Percentiles rank a stretch among this genome's conserved stretches.
Conservation (phyloP, 2,113 vertebrate genomes). For the Montifringilla adamsi region DNA sequence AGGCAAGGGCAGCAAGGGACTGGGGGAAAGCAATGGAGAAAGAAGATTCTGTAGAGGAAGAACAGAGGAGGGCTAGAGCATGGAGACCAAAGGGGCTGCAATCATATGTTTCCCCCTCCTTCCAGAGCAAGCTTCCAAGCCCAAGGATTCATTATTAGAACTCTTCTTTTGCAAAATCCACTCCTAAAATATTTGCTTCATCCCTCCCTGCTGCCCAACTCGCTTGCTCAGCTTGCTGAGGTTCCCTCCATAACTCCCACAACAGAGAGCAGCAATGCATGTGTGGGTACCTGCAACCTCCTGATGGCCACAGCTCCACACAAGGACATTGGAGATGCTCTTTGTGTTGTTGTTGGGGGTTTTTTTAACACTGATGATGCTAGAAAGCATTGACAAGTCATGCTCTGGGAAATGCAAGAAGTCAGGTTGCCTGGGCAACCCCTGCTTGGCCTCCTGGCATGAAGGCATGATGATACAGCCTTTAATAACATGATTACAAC, state of each 20-base stretch:
- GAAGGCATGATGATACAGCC: constrained; percentile 22
- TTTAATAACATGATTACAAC: constrained; percentile 44
- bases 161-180: neutral
- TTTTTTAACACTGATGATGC: neutral
- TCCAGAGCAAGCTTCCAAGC: neutral
- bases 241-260: neutral
- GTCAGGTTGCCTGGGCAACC: constrained; percentile 55
- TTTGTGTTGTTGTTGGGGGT: neutral
- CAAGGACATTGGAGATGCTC: neutral
- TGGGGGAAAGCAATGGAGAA: neutral
- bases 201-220: neutral
- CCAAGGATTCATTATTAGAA: neutral
- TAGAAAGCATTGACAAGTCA: neutral
- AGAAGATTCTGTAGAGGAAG: neutral
- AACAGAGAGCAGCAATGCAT: neutral
- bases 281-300: neutral
- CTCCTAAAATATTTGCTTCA: neutral
- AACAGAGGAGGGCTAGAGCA: neutral
- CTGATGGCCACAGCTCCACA: neutral
- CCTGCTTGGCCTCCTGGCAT: constrained; percentile 41
- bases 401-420: neutral
- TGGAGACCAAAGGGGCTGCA: neutral
- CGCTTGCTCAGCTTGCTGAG: neutral
- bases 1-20: neutral
- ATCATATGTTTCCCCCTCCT: neutral